Evolutionary conservation across 2,888 invertebrate genomes (phyloP).

Genomic region (Synanthedon myopaeformis): DNA sequence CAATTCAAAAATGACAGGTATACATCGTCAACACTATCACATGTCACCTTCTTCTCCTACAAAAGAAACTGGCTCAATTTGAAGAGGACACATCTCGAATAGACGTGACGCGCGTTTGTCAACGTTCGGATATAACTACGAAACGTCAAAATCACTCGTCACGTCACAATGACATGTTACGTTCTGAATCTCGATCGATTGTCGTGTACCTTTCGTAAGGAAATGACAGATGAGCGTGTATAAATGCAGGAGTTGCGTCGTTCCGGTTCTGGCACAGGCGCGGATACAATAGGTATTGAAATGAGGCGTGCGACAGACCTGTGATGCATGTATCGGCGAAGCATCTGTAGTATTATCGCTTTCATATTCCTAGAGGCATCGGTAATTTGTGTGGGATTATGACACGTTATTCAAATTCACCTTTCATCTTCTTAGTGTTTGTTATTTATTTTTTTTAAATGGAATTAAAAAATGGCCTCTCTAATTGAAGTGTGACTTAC

Average conservation of each 20-base stretch:
- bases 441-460: conserved; percentile 7
- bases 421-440: conserved; percentile 19
- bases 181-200: conserved; percentile 47
- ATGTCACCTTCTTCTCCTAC: conserved; percentile 37
- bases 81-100: conserved; percentile 25
- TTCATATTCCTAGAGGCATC: conserved; percentile 39
- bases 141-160: conserved; percentile 51
- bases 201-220: conserved; percentile 44
- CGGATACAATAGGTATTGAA: conserved; percentile 59
- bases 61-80: conserved; percentile 20
- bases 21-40: conserved; percentile 49
- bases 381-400: conserved; percentile 58
- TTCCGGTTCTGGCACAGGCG: conserved; percentile 23
- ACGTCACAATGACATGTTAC: conserved; percentile 36
- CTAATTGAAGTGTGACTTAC: conserved; percentile 30
- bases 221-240: conserved; percentile 55
- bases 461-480: conserved; percentile 4
- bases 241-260: conserved; percentile 37
- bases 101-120: conserved; percentile 28
- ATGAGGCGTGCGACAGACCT: conserved; percentile 34
- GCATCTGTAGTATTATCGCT: conserved; percentile 56
- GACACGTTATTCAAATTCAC: conserved; percentile 48
- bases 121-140: conserved; percentile 41
- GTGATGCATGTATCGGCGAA: conserved; percentile 49
- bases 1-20: conserved; percentile 55